Base-by-base conservation (phyloP, 2,888 invertebrate species). In the Xestoiulus laeticollis region DNA sequence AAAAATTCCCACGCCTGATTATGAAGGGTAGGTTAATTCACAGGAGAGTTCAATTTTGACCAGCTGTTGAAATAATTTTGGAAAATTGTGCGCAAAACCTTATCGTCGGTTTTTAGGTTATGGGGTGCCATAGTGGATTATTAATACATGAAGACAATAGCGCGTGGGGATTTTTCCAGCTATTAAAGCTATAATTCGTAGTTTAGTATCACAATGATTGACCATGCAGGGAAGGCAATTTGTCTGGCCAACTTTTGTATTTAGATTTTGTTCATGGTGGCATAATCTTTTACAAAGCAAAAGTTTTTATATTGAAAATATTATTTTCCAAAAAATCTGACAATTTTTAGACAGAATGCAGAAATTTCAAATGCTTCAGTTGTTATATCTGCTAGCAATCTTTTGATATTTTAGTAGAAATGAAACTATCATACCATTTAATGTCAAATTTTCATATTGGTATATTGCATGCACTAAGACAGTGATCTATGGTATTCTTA, bases 1-100 rank as follows among this genome's bases (percentile, higher is more conserved):
- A 68, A 78, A 78, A 78, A 78, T 32, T 78, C 78, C 78, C 78
- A 78, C 78, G 78, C 78, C 30, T 78, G 78, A 26, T 78, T 78
- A 14, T 30, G 78, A 68, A 10, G 26, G 78, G 16, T 32, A 78
- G 16, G 30, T 16, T 30, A 5, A 30, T 78, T 78, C 30, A 16
- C 78, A 14, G 78, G 78, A 12, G 30, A 78, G 26, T 78, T 78
- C 78, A 30, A 16, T 32, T 59, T 78, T 78, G 78, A 78, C 78
- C 78, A 78, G 30, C 26, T 78, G 78, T 26, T 78, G 22, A 78
- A 78, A 78, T 78, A 12, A 26, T 78, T 78, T 78, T 59, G n/a
- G 2, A n/a, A 32, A 78, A 78, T 32, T 78, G 78, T 16, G 78
- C 30, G 4, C 16, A 26, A 78, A 26, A 12, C 30, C 78, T 78